These are phyloP conservation scores for Plodia interpunctella DNA, from an alignment of 1,140 invertebrate species.

Conservation along the genomic window DNA sequence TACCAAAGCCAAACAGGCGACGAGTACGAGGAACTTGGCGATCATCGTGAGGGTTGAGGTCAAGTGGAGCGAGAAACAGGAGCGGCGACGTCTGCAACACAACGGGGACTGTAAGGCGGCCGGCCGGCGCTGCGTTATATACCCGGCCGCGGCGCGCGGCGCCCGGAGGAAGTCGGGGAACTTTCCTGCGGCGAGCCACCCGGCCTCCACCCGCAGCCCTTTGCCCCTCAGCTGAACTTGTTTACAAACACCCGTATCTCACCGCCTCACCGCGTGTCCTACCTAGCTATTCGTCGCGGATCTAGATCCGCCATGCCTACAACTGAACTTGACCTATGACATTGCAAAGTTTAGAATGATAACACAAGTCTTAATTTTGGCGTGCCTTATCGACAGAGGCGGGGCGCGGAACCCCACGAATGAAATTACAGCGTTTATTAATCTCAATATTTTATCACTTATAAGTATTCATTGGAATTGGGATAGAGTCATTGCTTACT, in stretches of 20 bases:
- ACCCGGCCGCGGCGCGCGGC: background rate
- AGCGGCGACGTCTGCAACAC: conserved; percentile 15
- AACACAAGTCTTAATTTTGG: background rate
- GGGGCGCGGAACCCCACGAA: too few species aligned
- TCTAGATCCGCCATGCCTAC: background rate
- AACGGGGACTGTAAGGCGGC: conserved; percentile 10
- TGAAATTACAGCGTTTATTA: too few species aligned
- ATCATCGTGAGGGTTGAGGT: conserved; percentile 29
- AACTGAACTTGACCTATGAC: background rate
- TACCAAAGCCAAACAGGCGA: conserved; percentile 57
- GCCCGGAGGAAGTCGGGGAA: background rate
- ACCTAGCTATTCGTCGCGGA: background rate
- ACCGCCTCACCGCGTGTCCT: background rate
- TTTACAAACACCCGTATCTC: background rate
- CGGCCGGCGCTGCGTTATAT: conserved; percentile 8
- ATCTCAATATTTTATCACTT: too few species aligned
- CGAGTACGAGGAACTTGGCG: conserved; percentile 44
- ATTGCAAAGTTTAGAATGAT: background rate
- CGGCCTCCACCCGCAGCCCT: background rate
- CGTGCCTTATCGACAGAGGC: too few species aligned
- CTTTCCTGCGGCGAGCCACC: background rate
- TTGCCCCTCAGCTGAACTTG: background rate
- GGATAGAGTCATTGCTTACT: too few species aligned
- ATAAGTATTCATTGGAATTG: too few species aligned
- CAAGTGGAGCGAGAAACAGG: background rate